Percentiles rank a stretch among this genome's conserved stretches.
Evolutionary conservation across 1,140 invertebrate species (phyloP).

Genomic region (Schlechtendalia chinensis): DNA sequence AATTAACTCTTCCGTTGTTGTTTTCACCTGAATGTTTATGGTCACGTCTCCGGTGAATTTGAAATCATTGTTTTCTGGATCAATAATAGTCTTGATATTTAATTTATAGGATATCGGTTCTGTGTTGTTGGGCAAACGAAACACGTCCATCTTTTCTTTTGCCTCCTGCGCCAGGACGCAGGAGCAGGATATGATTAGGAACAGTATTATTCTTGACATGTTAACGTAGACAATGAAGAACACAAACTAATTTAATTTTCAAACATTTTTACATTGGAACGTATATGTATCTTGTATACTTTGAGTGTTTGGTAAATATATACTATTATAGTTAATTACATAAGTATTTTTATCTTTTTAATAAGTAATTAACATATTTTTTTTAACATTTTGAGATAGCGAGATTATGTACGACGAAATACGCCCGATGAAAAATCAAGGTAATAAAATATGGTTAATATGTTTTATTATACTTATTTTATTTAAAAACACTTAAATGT

Average conservation of each 20-base stretch:
- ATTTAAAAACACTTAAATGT: too few species aligned
- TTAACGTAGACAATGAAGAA: neutral
- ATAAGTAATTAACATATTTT: neutral
- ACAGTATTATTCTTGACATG: neutral
- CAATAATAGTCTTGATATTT: neutral
- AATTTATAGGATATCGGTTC: slow-evolving; percentile 1
- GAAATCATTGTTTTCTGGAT: neutral
- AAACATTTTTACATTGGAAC: neutral
- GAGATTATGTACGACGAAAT: neutral
- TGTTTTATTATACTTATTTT: neutral
- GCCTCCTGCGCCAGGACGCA: neutral
- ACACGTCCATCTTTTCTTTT: neutral
- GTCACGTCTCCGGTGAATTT: neutral
- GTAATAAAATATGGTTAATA: neutral
- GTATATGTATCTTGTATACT: neutral
- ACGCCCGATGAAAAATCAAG: neutral
- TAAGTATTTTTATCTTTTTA: slow-evolving; percentile 17
- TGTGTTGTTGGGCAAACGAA: slow-evolving; percentile 11
- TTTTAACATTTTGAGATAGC: slow-evolving; percentile 6
- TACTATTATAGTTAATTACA: neutral
- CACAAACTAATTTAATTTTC: neutral
- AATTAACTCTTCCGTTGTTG: slow-evolving; percentile 6
- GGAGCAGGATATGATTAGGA: neutral
- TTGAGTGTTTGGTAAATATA: slow-evolving; percentile 1
- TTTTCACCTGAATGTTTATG: slow-evolving; percentile 4